A percentile compares a stretch with the other conserved stretches of the same genome.
Evolutionary conservation across 2,797 vertebrate genomes (phyloP).

Genomic region (Spheniscus humboldti): DNA sequence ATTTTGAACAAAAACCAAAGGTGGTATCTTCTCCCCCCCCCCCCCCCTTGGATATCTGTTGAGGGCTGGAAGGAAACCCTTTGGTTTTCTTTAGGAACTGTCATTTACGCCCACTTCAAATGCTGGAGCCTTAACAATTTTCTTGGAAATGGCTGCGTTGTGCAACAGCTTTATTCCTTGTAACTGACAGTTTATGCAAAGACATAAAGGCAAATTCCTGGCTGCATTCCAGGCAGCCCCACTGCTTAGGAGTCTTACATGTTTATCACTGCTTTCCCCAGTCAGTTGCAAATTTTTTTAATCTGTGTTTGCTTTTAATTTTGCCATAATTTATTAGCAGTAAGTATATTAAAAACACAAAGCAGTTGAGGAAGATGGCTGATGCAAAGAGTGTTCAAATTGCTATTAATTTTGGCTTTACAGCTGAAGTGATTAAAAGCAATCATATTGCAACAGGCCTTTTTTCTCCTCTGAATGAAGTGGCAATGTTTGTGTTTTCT

Average conservation of each 20-base stretch:
- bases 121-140: background rate
- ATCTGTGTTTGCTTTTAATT: background rate
- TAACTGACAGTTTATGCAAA: background rate
- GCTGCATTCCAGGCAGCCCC: background rate
- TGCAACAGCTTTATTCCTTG: background rate
- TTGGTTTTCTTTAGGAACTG: background rate
- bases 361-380: background rate
- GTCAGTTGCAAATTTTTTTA: background rate
- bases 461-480: background rate
- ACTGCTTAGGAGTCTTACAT: background rate
- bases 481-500: background rate
- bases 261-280: background rate
- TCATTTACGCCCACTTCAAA: background rate
- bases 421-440: background rate
- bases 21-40: background rate
- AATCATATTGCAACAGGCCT: background rate
- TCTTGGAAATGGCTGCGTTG: background rate
- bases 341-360: background rate
- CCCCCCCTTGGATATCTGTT: background rate
- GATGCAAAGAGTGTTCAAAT: background rate
- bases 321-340: background rate
- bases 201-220: background rate
- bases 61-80: background rate
- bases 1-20: background rate
- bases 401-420: background rate